These are phyloP conservation scores for Cetonia aurata DNA, from an alignment of 2,888 invertebrate species.

Conservation along the genomic window DNA sequence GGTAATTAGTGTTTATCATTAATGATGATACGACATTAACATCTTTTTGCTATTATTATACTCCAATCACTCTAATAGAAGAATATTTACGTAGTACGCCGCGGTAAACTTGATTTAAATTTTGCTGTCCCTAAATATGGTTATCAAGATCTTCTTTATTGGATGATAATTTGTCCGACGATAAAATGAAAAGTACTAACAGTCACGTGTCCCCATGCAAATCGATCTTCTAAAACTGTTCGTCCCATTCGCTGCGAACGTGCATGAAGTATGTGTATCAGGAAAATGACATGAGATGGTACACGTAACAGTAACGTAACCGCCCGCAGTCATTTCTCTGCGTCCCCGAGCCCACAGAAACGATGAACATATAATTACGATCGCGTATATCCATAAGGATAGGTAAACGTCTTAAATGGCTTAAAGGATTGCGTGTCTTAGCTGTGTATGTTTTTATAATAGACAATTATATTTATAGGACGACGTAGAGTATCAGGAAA, in stretches of 20 bases:
- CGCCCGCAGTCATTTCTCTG: conserved; percentile 28
- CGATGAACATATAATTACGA: conserved; percentile 41
- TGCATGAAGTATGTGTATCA: conserved; percentile 31
- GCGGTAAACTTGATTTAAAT: too few relatives aligned
- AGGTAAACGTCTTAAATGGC: conserved; percentile 41
- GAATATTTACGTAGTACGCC: too few relatives aligned
- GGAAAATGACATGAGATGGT: conserved; percentile 33
- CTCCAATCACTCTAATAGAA: too few relatives aligned
- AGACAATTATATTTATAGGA: conserved; percentile 47
- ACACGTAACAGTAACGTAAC: conserved; percentile 30
- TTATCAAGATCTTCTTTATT: background rate
- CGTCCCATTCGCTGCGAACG: conserved; percentile 11
- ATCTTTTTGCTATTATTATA: too few relatives aligned
- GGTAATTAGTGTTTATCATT: too few relatives aligned
- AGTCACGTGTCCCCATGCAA: conserved; percentile 25
- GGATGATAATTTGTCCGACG: conserved; percentile 22
- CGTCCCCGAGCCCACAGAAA: conserved; percentile 7
- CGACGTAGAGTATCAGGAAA: conserved; percentile 37
- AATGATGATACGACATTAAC: too few relatives aligned
- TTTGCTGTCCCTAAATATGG: too few relatives aligned
- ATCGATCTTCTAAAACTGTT: conserved; percentile 28
- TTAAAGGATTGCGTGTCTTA: conserved; percentile 42
- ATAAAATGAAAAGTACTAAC: conserved; percentile 28
- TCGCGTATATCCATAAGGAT: conserved; percentile 40
- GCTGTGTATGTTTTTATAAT: conserved; percentile 46